Evolutionary conservation across 2,888 invertebrate genomes (phyloP), one percentile per base, ranked within the genome.

Genomic region (Byasa hedistus): DNA sequence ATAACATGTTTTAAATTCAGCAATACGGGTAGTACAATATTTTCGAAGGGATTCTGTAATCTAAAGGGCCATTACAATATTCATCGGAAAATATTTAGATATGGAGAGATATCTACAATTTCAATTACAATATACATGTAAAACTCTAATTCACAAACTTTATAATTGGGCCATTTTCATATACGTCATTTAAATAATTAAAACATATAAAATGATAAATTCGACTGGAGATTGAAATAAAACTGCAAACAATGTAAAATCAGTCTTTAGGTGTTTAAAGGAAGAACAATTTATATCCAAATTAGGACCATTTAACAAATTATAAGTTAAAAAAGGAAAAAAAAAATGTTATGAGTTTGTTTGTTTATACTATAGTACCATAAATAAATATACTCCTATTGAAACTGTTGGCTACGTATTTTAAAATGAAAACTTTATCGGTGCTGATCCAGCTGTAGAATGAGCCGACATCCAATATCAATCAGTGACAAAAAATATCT

Each of bases 231-330:
- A 58, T 52, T 56, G 44, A 61, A 56, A 62, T 21, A 60, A 48
- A 63, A 48, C 58, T n/a, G 58, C 44, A 58, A 62, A 66, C 58
- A 69, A 73, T 68, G 48, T 52, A 70, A 70, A 73, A 77, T 81
- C 81, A 80, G 81, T 80, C 80, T 81, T 80, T 75, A 71, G 69
- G 75, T 77, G 70, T 70, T 70, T 63, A 74, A 76, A 76, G 79
- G 80, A 80, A 79, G 79, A 78, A 76, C 73, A 67, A 69, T 73
- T 72, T 64, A 70, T 54, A 69, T 62, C 17, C 57, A 64, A 69
- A 66, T 61, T 57, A 57, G 55, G 51, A 15, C 2, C 19, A 23
- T 24, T 24, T 8, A 54, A 44, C 19, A 5, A 22, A 60, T 51
- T 17, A 54, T 27, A 52, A 32, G n/a, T 39, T 21, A 12, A 54